Evolutionary conservation across 2,888 invertebrate species (phyloP), one percentile per base, ranked within the genome.

Genomic region (Pterostichus niger): DNA sequence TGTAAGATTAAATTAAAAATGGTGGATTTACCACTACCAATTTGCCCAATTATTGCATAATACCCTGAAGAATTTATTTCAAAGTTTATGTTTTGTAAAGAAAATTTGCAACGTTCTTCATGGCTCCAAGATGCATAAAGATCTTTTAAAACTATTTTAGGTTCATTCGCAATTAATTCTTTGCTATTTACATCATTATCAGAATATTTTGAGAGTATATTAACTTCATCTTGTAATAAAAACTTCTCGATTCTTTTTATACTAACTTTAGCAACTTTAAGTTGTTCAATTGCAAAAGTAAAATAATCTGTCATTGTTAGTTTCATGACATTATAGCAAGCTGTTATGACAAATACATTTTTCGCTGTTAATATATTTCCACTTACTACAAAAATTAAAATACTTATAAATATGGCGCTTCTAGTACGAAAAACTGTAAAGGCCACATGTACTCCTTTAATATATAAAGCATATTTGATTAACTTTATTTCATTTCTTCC

Each of bases 301-400:
- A 96, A 95, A 87, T 94, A 95, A 31, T 95, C 91, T 52, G 94
- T 94, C 93, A 96, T 93, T 0, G 94, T 93, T 86, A 94, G 92
- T 84, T 95, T 93, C 56, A 95, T 90, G 46, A 95, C 93, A 86
- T 95, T 95, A 90, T 94, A 95, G 86, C 94, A 93, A 24, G 95
- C 93, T 4, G 94, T 93, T 31, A 94, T 90, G 59, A 95, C 93
- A 88, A 95, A 95, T 0, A 95, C 94, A 87, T 93, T 93, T 88
- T 95, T 94, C 0, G 95, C 94, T 0, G 93, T 93, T 85, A 96
- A 91, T 0, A 89, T 88, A 85, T 93, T 91, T 10, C 93, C 94
- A 33, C 91, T 90, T 0, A 93, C 89, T 61, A 94, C 92, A 87
- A 93, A 94, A 0, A 92, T 88, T 24, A 94, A 87, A 68, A 96